Base-by-base conservation (phyloP, 2,888 invertebrate genomes). In the Caenorhabditis sp. region DNA sequence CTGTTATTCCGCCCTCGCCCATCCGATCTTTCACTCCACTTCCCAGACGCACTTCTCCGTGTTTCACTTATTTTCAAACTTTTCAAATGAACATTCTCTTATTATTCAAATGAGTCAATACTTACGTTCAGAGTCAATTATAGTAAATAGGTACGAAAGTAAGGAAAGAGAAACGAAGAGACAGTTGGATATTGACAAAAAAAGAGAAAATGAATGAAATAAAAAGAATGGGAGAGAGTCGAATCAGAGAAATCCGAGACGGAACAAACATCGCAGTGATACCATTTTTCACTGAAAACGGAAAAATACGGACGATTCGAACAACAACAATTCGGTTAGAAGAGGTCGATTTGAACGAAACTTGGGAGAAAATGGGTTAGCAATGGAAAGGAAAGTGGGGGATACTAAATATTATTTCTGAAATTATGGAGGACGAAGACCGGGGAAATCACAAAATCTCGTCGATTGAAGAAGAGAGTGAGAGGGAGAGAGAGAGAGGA, bases 381-480 rank as follows among this genome's bases (percentile, higher is more conserved):
- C 28, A 55, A n/a, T 20, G 58, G 8, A 28, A 18, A 56, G n/a
- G 18, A 20, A 24, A 40, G 22, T 11, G 9, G 5, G 18, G 35
- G 9, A 6, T 15, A 11, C 18, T 40, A 60, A 37, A 40, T 60
- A 60, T 58, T 58, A 60, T 60, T 13, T 40, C n/a, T 22, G 40
- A 24, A 61, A 61, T 61, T 61, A 47, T 44, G 44, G n/a, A n/a
- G n/a, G 61, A 47, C 61, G 61, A 67, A 0, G 37, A 67, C 68
- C 68, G 70, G 70, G 35, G 47, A 50, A 70, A 70, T 70, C 70
- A 70, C 70, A 70, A 50, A 70, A 70, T 70, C 70, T 70, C 70
- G 70, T 61, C 61, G 40, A 53, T 37, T 70, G 11, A 47, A 61
- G 61, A 61, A 61, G 47, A 61, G 61, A 61, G 15, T 22, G 32